These are phyloP conservation scores for Ctenicera cuprea DNA, from an alignment of 2,888 invertebrate species.

Conservation along the genomic window DNA sequence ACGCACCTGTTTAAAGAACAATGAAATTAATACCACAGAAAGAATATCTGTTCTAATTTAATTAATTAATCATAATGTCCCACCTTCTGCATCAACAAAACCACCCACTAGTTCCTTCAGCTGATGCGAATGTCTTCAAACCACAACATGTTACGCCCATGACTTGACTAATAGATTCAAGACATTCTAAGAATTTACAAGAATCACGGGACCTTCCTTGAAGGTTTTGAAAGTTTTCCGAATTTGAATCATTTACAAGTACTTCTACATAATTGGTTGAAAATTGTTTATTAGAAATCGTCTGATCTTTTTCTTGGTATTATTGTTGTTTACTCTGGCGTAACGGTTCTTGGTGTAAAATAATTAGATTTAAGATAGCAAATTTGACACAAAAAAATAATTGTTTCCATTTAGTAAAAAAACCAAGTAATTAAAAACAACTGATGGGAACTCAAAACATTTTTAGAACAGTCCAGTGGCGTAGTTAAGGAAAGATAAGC, in stretches of 20 bases:
- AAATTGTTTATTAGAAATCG: neutral
- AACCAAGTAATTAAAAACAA: no score
- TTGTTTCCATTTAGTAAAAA: no score
- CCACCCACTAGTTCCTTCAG: no score
- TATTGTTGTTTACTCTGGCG: neutral
- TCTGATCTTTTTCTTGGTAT: conserved; percentile 17
- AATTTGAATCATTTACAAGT: neutral
- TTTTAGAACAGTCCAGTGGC: no score
- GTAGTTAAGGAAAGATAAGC: no score
- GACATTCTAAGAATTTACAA: neutral
- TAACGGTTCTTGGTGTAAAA: neutral
- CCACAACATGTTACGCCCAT: neutral
- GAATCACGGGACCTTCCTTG: conserved; percentile 1
- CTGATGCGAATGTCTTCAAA: neutral
- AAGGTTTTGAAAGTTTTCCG: conserved; percentile 16
- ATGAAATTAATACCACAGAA: no score
- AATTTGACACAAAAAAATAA: no score
- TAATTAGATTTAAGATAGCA: neutral
- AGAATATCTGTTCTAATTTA: neutral
- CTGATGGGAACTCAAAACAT: no score
- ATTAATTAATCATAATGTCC: no score
- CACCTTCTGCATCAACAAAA: no score
- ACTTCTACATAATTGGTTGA: conserved; percentile 4
- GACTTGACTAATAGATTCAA: neutral
- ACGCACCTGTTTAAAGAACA: neutral